phyloP scores from a whole-genome alignment of 2,113 vertebrate species.

The Chloropsis hardwickii region DNA sequence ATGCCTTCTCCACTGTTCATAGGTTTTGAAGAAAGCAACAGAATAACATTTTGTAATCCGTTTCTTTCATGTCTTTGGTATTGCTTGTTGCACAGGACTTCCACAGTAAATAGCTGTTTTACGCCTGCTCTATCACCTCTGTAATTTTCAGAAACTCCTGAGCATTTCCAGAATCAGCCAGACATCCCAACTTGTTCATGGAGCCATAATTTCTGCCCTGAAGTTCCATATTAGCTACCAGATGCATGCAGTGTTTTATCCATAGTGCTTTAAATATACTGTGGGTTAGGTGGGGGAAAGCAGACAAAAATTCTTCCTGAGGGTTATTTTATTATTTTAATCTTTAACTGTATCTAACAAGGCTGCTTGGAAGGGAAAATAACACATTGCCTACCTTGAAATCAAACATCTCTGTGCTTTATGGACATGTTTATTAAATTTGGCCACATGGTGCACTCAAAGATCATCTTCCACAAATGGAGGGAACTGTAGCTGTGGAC shows the following conservation, averaged over 20 bases:
- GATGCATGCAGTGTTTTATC: not conserved
- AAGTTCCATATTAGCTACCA: not conserved
- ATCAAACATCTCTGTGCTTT: not conserved
- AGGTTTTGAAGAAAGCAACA: not conserved
- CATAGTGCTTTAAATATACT: not conserved
- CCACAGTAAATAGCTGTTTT: not conserved
- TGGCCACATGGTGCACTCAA: not conserved
- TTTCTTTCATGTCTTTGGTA: not conserved
- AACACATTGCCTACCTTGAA: not conserved
- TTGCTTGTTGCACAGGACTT: not conserved
- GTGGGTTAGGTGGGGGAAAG: not conserved
- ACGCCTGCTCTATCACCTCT: not conserved
- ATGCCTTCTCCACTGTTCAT: not conserved
- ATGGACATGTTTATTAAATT: not conserved
- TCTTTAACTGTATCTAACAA: not conserved
- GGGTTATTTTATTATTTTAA: not conserved
- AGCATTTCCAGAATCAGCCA: not conserved
- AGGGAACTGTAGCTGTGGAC: not conserved
- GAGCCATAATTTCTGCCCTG: not conserved
- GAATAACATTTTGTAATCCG: not conserved
- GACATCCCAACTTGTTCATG: not conserved
- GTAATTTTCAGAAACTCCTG: not conserved
- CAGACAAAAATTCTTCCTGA: not conserved
- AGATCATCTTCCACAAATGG: not conserved
- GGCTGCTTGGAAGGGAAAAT: not conserved